Evolutionary conservation across 2,113 vertebrate genomes (phyloP).

Genomic region (Leptodactylus fuscus): DNA sequence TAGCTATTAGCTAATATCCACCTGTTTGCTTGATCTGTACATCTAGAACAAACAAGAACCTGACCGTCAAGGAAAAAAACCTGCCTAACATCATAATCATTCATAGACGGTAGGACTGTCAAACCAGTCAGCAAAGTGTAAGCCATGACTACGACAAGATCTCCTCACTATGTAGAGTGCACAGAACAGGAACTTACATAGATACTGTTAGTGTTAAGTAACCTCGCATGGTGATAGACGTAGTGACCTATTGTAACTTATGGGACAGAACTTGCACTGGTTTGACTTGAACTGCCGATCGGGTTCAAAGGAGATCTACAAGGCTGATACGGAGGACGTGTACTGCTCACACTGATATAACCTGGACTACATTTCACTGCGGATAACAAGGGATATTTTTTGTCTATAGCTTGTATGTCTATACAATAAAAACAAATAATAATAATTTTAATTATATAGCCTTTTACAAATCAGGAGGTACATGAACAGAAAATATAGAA

Average conservation of each 20-base stretch:
- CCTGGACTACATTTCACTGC: not conserved
- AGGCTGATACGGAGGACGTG: not conserved
- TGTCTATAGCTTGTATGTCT: not conserved
- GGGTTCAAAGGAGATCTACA: not conserved
- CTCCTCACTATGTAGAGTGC: not conserved
- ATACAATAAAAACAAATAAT: too few relatives aligned
- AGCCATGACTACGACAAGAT: not conserved
- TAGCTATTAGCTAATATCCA: slow-evolving; percentile 5
- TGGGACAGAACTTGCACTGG: not conserved
- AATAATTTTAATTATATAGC: too few relatives aligned
- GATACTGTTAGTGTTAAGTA: not conserved
- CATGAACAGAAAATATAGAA: too few relatives aligned
- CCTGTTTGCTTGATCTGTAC: slow-evolving; percentile 42
- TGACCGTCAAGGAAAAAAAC: slow-evolving; percentile 38
- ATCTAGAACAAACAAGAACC: slow-evolving; percentile 39
- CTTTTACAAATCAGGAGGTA: too few relatives aligned
- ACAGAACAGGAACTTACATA: not conserved
- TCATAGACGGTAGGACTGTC: not conserved
- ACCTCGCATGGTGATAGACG: not conserved
- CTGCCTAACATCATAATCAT: slow-evolving; percentile 24
- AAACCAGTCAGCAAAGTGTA: not conserved
- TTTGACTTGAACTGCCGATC: not conserved
- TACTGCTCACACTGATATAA: not conserved
- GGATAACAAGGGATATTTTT: not conserved
- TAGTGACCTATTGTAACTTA: slow-evolving; percentile 2